phyloP scores from a whole-genome alignment of 2,888 invertebrate genomes.

The Dicyrtoma fusca region DNA sequence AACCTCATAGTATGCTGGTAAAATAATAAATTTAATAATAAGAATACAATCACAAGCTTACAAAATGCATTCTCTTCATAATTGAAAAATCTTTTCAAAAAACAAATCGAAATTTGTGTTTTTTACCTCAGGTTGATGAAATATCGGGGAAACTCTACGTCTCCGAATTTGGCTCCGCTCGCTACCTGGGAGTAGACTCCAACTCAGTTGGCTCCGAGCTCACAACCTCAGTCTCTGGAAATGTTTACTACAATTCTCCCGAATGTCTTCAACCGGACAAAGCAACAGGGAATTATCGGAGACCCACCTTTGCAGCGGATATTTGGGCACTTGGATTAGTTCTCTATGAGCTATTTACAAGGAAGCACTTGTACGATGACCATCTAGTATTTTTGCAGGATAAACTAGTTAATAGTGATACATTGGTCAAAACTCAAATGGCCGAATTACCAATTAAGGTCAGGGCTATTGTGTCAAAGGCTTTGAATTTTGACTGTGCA shows the following conservation, averaged over 20 bases:
- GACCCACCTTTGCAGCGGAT: conserved; percentile 7
- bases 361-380: neutral
- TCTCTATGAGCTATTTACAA: conserved; percentile 14
- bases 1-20: conserved; percentile 30
- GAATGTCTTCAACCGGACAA: conserved; percentile 28
- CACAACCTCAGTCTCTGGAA: conserved; percentile 14
- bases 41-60: too few relatives aligned
- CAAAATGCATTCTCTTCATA: too few relatives aligned
- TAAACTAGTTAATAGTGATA: conserved; percentile 12
- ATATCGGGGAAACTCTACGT: conserved; percentile 13
- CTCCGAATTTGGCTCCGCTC: conserved; percentile 24
- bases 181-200: conserved; percentile 26
- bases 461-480: neutral
- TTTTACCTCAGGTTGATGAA: conserved; percentile 20
- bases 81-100: too few relatives aligned
- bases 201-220: neutral
- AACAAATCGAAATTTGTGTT: too few relatives aligned
- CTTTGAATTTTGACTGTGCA: neutral
- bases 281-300: neutral
- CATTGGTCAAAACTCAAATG: neutral
- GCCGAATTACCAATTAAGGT: neutral
- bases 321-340: conserved; percentile 31
- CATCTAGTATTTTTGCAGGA: conserved; percentile 1
- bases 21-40: too few relatives aligned
- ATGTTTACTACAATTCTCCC: conserved; percentile 23